phyloP scores from a whole-genome alignment of 2,113 vertebrate species.

The Osmerus eperlanus region DNA sequence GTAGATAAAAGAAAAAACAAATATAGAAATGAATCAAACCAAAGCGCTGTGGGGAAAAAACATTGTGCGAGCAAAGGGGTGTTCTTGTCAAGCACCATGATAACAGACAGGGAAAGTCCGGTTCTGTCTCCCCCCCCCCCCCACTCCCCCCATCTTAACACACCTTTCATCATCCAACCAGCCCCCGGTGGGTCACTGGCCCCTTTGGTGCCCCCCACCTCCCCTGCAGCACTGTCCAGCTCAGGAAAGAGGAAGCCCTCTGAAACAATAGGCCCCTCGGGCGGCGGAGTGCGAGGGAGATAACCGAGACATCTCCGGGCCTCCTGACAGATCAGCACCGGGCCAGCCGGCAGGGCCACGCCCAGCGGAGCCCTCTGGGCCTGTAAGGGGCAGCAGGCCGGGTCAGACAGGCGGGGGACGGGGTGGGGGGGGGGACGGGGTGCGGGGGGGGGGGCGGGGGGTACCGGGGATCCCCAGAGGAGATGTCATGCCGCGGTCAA shows the following conservation, averaged over 20 bases:
- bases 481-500: slow-evolving; percentile 49
- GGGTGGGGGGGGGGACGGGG: slow-evolving; percentile 10
- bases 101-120: slow-evolving; percentile 38
- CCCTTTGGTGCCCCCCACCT: slow-evolving; percentile 22
- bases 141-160: not conserved
- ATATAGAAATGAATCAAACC: too few species aligned
- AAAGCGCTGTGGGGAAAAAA: too few species aligned
- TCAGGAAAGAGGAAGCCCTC: slow-evolving; percentile 74
- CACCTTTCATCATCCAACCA: slow-evolving; percentile 36
- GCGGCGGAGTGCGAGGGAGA: slow-evolving; percentile 34
- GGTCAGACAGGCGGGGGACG: not conserved
- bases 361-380: slow-evolving; percentile 12
- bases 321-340: slow-evolving; percentile 47
- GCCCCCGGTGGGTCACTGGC: slow-evolving; percentile 26
- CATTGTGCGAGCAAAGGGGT: not conserved
- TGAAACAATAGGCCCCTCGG: slow-evolving; percentile 65
- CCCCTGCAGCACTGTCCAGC: slow-evolving; percentile 35
- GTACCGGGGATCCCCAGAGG: slow-evolving; percentile 23
- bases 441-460: not conserved
- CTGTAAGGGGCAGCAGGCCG: slow-evolving; percentile 7
- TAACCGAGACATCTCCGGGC: slow-evolving; percentile 60
- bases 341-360: slow-evolving; percentile 2
- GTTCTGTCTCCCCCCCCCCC: slow-evolving; percentile 36
- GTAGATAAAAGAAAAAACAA: too few species aligned
- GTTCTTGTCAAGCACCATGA: slow-evolving; percentile 23